Evolutionary conservation across 92 coral and sea anemone genomes (phyloP), one percentile per base, ranked within the genome.

Genomic region (Palythoa heliodiscus): DNA sequence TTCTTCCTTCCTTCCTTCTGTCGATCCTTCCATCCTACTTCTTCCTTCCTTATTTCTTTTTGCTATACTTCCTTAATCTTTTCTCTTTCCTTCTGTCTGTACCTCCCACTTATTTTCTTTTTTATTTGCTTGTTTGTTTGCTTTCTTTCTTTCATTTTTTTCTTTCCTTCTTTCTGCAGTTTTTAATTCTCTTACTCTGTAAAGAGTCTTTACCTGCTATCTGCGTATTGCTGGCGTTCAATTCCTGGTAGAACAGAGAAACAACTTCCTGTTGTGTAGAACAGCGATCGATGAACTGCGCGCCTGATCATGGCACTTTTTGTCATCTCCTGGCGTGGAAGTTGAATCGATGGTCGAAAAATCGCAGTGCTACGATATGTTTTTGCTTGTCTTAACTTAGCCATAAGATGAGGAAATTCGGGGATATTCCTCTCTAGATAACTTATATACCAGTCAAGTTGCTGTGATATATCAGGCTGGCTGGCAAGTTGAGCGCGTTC

Each of bases 391-490:
- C 7, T 78, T 24, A 78, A 71, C 83, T 38, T 78, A n/a, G 57
- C 71, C 2, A 73, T 61, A 40, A 78, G 72, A 63, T 78, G 58
- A 40, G 37, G 72, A 6, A 78, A 54, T 19, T 78, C 57, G 17
- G 83, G 83, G 40, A 40, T 60, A 63, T 60, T 40, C 83, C 73
- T 38, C 71, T 78, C 73, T 14, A 78, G 72, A 38, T 38, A 7
- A 43, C 38, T 78, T 23, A 78, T 78, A 39, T 78, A 78, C 83
- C 83, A 78, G 72, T 80, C 84, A 52, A 80, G 84, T 67, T 80
- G 84, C 25, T 25, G 58, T 20, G 84, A 53, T 80, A 80, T 66
- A 14, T 80, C 73, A 58, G 84, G 84, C 61, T 80, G 75, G 61
- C 64, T 64, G 5, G 84, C 84, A 2, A 25, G 58, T 22, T 5